Evolutionary conservation across 2,888 invertebrate species (phyloP).

Genomic region (Leptarthrus brevirostris): DNA sequence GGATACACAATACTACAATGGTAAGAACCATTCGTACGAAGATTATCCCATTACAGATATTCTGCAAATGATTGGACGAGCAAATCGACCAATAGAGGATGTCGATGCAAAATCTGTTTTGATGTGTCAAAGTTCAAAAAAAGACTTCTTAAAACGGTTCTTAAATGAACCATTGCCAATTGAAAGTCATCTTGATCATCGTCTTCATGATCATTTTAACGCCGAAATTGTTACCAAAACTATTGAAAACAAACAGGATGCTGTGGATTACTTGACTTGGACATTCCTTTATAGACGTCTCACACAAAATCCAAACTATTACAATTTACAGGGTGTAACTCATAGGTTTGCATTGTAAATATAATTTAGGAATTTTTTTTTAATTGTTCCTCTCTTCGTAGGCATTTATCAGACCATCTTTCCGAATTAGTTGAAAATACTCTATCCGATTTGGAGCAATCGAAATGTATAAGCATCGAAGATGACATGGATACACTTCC

Average conservation of each 20-base stretch:
- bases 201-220: slow-evolving; percentile 99
- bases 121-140: slow-evolving; percentile 97
- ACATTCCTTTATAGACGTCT: slow-evolving; percentile 96
- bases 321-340: slow-evolving; percentile 96
- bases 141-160: slow-evolving; percentile 98
- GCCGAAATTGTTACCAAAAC: slow-evolving; percentile 99
- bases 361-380: no score
- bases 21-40: slow-evolving; percentile 88
- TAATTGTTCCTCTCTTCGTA: slow-evolving; percentile 58
- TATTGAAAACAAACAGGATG: slow-evolving; percentile 99
- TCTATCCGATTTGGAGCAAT: slow-evolving; percentile 91
- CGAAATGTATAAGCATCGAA: slow-evolving; percentile 96
- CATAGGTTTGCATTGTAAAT: slow-evolving; percentile 71
- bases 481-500: slow-evolving; percentile 98
- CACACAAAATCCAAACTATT: slow-evolving; percentile 99
- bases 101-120: slow-evolving; percentile 94
- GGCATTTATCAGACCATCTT: slow-evolving; percentile 97
- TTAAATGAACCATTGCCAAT: slow-evolving; percentile 96
- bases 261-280: slow-evolving; percentile 99
- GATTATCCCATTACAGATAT: slow-evolving; percentile 98
- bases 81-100: slow-evolving; percentile 92
- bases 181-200: slow-evolving; percentile 97
- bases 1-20: slow-evolving; percentile 94
- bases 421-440: slow-evolving; percentile 98
- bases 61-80: slow-evolving; percentile 96